Conservation (phyloP, 1,140 invertebrate genomes). For the Drosophila arawakana region DNA sequence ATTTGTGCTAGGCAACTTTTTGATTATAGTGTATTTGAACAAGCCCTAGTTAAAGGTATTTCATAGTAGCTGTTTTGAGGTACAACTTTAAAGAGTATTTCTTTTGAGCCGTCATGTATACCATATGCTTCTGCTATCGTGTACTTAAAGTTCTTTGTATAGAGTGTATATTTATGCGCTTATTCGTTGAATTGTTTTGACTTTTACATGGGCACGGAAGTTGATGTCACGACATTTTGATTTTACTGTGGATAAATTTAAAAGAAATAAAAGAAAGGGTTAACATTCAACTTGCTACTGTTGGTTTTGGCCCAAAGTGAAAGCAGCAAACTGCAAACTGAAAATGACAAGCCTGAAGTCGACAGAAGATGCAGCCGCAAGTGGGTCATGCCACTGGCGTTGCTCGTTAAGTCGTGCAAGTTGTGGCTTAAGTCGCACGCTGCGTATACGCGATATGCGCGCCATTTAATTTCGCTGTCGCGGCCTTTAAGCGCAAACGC, state of each 20-base stretch:
- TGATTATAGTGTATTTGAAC: too few relatives aligned
- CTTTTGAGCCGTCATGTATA: not conserved
- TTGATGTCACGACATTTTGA: conserved; percentile 66
- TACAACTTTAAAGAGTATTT: not conserved
- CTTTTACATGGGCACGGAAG: conserved; percentile 39
- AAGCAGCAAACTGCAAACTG: not conserved
- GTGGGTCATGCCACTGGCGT: conserved; percentile 55
- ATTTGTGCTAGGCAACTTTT: too few relatives aligned
- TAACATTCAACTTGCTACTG: not conserved
- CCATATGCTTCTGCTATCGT: too few relatives aligned
- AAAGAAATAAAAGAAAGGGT: conserved; percentile 25
- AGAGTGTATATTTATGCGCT: not conserved
- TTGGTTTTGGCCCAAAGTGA: not conserved
- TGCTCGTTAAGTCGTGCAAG: conserved; percentile 34
- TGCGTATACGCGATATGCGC: conserved; percentile 55
- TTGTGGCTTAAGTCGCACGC: conserved; percentile 38
- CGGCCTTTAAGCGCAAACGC: conserved; percentile 68
- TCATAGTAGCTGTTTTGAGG: too few relatives aligned
- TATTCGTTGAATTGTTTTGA: conserved; percentile 19
- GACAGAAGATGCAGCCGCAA: conserved; percentile 46
- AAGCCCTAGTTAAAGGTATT: too few relatives aligned
- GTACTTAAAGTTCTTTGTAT: not conserved
- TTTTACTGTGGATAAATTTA: conserved; percentile 59
- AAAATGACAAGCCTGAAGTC: not conserved
- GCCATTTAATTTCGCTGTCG: conserved; percentile 44